Conservation (phyloP, 2,888 invertebrate species). For the Nephrotoma flavescens region DNA sequence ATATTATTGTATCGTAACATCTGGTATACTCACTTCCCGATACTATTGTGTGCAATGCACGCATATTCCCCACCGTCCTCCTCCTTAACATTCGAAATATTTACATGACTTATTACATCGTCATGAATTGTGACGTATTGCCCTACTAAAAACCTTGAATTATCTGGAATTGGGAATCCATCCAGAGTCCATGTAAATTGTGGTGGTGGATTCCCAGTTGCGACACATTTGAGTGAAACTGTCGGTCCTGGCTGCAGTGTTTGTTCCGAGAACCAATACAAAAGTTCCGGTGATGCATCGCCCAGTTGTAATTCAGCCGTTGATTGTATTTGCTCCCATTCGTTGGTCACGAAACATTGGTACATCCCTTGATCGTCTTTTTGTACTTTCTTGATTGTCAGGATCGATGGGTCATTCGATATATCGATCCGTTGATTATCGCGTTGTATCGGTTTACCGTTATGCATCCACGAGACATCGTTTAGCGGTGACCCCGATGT, state of each 20-base stretch:
- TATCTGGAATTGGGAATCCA: constrained; percentile 53
- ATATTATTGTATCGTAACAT: background rate
- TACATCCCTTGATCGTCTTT: constrained; percentile 82
- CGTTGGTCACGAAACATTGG: constrained; percentile 77
- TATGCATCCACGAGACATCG: constrained; percentile 65
- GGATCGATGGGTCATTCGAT: constrained; percentile 31
- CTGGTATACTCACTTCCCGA: constrained; percentile 42
- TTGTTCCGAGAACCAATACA: constrained; percentile 85
- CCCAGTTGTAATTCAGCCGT: constrained; percentile 67
- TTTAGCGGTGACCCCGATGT: constrained; percentile 75
- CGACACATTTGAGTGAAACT: constrained; percentile 82
- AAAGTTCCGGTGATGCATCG: constrained; percentile 76
- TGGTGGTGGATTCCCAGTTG: constrained; percentile 88
- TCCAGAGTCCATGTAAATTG: constrained; percentile 84
- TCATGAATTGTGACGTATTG: constrained; percentile 86
- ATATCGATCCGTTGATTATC: constrained; percentile 39
- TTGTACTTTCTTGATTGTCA: constrained; percentile 51
- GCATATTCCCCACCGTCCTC: constrained; percentile 85
- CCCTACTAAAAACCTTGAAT: constrained; percentile 68
- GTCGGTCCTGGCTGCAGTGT: constrained; percentile 83
- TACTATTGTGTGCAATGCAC: constrained; percentile 69
- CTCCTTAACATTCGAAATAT: constrained; percentile 72
- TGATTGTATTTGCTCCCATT: constrained; percentile 72
- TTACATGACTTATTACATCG: constrained; percentile 84
- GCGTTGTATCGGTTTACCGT: constrained; percentile 47